These are phyloP conservation scores for Neoseiulus cucumeris DNA, from an alignment of 1,140 invertebrate genomes.

Conservation along the genomic window DNA sequence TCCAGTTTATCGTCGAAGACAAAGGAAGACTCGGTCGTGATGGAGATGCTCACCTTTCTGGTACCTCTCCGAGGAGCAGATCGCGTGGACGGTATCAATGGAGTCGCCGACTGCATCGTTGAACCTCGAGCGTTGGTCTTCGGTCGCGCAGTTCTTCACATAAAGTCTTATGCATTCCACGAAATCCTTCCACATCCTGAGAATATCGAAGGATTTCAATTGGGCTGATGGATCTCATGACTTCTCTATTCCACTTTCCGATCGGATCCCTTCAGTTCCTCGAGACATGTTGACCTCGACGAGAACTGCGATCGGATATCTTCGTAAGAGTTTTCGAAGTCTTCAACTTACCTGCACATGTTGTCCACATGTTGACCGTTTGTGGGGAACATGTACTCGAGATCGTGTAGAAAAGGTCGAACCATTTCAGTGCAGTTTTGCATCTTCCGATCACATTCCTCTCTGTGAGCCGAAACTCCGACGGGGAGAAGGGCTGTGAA, in stretches of 20 bases:
- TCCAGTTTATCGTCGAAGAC: too few species aligned
- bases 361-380: conserved; percentile 18
- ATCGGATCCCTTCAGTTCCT: background rate
- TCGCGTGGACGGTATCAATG: conserved; percentile 22
- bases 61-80: conserved; percentile 21
- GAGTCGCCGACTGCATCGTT: conserved; percentile 22
- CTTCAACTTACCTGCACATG: conserved; percentile 22
- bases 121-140: conserved; percentile 18
- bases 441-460: conserved; percentile 8
- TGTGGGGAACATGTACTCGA: conserved; percentile 22
- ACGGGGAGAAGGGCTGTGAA: too few species aligned
- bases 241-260: background rate
- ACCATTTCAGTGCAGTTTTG: conserved; percentile 20
- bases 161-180: conserved; percentile 22
- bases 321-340: background rate
- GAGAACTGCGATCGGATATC: background rate
- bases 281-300: background rate
- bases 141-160: conserved; percentile 19
- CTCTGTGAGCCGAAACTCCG: background rate
- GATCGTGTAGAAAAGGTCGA: conserved; percentile 20
- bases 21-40: too few species aligned
- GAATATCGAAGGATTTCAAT: background rate
- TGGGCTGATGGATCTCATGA: background rate
- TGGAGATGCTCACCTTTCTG: conserved; percentile 19
- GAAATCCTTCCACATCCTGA: conserved; percentile 21